Conservation (phyloP, 2,797 vertebrate species). For the Helarctos malayanus region DNA sequence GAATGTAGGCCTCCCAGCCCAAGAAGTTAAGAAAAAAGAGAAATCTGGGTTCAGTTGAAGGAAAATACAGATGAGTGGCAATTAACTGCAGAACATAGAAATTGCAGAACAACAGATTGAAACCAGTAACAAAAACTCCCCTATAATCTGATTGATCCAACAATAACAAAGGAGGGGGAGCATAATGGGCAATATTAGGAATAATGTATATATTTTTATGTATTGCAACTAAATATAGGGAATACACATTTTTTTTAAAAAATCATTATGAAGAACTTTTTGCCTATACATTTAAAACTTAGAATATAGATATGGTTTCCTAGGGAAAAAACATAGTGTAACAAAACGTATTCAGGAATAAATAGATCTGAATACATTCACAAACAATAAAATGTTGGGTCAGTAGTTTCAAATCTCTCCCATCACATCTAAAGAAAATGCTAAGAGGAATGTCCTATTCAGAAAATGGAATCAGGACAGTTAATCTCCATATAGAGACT, state of each 20-base stretch:
- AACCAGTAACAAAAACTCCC: not conserved
- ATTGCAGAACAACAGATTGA: not conserved
- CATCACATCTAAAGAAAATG: not conserved
- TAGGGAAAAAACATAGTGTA: constrained; percentile 26
- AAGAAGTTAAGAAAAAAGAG: constrained; percentile 2
- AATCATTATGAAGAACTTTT: not conserved
- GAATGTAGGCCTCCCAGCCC: not conserved
- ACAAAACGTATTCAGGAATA: not conserved
- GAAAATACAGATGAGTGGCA: constrained; percentile 20
- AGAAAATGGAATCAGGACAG: not conserved
- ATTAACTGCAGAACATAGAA: constrained; percentile 40
- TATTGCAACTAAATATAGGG: not conserved
- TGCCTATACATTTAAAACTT: not conserved
- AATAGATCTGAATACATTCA: not conserved
- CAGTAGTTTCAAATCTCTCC: constrained; percentile 11
- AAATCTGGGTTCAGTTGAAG: constrained; percentile 37
- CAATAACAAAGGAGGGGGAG: not conserved
- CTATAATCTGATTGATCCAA: not conserved
- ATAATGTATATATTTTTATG: not conserved
- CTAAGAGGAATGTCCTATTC: not conserved
- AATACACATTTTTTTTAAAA: not conserved
- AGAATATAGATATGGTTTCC: not conserved
- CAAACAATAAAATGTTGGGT: constrained; percentile 48
- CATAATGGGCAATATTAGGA: not conserved
- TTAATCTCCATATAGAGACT: not conserved